phyloP scores from a whole-genome alignment of 2,113 vertebrate species.

The Dromiciops gliroides region DNA sequence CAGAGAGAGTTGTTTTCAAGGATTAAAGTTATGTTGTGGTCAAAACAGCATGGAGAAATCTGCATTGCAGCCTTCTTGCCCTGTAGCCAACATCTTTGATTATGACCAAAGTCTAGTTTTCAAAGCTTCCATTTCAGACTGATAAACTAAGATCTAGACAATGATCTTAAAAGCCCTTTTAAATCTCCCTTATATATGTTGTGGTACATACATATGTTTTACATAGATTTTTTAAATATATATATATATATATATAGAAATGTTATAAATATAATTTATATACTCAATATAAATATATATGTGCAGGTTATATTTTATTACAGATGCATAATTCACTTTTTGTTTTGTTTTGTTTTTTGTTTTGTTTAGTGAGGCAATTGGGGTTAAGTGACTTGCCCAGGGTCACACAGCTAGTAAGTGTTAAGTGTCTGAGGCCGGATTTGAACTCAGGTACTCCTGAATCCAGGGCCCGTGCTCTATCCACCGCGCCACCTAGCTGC shows the following conservation, averaged over 20 bases:
- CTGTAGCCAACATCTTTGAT: constrained; percentile 24
- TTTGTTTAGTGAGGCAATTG: too few species aligned
- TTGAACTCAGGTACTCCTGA: too few species aligned
- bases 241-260: constrained; percentile 27
- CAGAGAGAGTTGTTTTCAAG: constrained; percentile 47
- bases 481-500: too few species aligned
- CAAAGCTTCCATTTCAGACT: constrained; percentile 9
- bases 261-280: neutral
- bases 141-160: constrained; percentile 48
- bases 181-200: constrained; percentile 14
- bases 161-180: constrained; percentile 28
- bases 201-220: neutral
- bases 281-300: neutral
- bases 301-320: neutral
- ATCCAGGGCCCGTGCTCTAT: too few species aligned
- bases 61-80: constrained; percentile 47
- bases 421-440: too few species aligned
- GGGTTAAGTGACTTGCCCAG: too few species aligned
- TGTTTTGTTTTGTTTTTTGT: too few species aligned
- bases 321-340: constrained; percentile 41
- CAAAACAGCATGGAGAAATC: constrained; percentile 58
- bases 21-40: constrained; percentile 59
- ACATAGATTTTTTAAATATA: constrained; percentile 19
- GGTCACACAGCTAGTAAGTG: too few species aligned
- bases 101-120: constrained; percentile 60